Conservation (phyloP, 1,140 invertebrate species). For the Meloidogyne floridensis region DNA sequence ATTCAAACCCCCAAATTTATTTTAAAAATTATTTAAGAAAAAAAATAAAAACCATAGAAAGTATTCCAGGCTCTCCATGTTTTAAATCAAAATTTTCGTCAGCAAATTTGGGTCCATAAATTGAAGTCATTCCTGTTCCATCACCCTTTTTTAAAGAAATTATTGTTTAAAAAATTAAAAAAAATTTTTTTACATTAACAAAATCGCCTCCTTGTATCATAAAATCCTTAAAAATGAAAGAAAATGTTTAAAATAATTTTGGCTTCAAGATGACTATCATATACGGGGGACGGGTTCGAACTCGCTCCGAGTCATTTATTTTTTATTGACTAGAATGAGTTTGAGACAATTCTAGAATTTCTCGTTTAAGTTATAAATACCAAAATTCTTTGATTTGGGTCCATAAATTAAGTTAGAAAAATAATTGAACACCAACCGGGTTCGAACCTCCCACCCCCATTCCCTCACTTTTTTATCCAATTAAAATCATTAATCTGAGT, state of each 20-base stretch:
- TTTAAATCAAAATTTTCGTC: conserved; percentile 96
- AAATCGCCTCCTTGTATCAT: conserved; percentile 99
- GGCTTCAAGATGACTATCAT: not conserved
- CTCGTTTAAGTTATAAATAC: no score
- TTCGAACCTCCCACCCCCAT: no score
- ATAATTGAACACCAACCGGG: no score
- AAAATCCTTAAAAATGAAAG: conserved; percentile 70
- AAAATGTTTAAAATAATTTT: not conserved
- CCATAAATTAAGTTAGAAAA: no score
- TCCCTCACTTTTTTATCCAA: no score
- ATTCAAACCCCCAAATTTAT: no score
- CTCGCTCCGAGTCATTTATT: not conserved
- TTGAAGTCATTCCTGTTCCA: conserved; percentile 95
- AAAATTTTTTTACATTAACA: conserved; percentile 77
- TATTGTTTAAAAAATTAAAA: conserved; percentile 22
- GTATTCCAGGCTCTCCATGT: conserved; percentile 88
- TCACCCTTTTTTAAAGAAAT: conserved; percentile 76
- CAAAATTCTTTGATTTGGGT: no score
- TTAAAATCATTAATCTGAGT: no score
- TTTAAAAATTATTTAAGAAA: conserved; percentile 35
- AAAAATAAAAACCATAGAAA: conserved; percentile 83
- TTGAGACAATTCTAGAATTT: no score
- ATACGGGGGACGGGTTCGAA: not conserved
- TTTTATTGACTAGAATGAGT: not conserved
- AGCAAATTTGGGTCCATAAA: conserved; percentile 88